These are phyloP conservation scores for Aphis gossypii DNA, from an alignment of 1,140 invertebrate species.

Conservation along the genomic window DNA sequence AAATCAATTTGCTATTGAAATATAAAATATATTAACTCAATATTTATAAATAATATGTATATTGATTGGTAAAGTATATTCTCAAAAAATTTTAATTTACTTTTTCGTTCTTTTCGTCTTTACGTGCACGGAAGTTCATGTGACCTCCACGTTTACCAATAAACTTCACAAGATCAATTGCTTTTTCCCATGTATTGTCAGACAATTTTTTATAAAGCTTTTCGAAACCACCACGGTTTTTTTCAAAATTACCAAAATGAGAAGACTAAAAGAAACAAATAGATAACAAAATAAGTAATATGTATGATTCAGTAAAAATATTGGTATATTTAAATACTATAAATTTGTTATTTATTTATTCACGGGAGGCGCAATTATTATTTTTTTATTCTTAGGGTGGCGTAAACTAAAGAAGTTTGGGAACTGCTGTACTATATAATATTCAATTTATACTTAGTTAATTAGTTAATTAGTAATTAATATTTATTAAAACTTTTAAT, in stretches of 20 bases:
- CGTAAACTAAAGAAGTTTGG: too few species aligned
- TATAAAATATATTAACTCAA: background rate
- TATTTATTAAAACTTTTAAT: background rate
- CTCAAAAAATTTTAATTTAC: constrained; percentile 31
- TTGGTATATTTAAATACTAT: too few species aligned
- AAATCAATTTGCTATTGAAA: constrained; percentile 28
- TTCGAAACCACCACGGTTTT: constrained; percentile 78
- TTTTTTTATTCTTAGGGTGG: too few species aligned
- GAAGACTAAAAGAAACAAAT: constrained; percentile 66
- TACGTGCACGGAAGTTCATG: constrained; percentile 64
- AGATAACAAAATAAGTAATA: background rate
- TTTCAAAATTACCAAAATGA: constrained; percentile 79
- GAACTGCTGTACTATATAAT: background rate
- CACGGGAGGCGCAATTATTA: too few species aligned
- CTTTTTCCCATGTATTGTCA: constrained; percentile 77
- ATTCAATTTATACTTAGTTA: background rate
- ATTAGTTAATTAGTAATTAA: background rate
- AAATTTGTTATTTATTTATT: too few species aligned
- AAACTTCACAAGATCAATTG: constrained; percentile 78
- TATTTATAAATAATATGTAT: background rate
- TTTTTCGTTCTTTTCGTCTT: background rate
- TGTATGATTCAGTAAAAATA: background rate
- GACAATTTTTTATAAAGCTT: constrained; percentile 77
- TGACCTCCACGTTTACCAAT: constrained; percentile 75
- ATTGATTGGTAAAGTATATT: background rate